phyloP scores from a whole-genome alignment of 2,113 vertebrate genomes.

The Sclerurus mexicanus region DNA sequence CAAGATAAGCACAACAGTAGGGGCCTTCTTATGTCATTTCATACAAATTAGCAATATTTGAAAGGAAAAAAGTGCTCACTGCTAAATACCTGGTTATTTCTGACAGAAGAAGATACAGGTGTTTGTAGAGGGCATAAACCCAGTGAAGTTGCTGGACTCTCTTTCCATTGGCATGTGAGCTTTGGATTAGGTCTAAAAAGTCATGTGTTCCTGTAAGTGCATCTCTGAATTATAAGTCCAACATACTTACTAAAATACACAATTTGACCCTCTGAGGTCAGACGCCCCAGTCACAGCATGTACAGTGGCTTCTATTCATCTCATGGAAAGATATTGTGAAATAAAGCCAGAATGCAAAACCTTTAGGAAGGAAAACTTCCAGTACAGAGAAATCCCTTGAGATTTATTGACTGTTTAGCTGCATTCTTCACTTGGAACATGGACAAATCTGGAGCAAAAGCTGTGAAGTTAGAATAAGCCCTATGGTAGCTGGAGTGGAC shows the following conservation, averaged over 20 bases:
- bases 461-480: neutral
- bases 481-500: neutral
- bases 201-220: neutral
- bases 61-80: neutral
- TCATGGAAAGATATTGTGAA: neutral
- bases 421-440: neutral
- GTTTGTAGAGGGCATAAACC: neutral
- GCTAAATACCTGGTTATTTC: neutral
- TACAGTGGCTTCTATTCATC: neutral
- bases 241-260: neutral
- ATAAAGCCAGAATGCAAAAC: neutral
- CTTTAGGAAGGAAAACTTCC: neutral
- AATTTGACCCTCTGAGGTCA: neutral
- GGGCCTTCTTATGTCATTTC: conserved; percentile 44
- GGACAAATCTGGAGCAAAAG: neutral
- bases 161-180: neutral
- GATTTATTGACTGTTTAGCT: neutral
- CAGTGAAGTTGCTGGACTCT: neutral
- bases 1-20: conserved; percentile 94
- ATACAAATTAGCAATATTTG: neutral
- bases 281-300: neutral
- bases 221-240: neutral
- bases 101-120: neutral
- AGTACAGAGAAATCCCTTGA: neutral
- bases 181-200: neutral